These are phyloP conservation scores for Adrianichthys oophorus DNA, from an alignment of 2,797 vertebrate species.

Conservation along the genomic window DNA sequence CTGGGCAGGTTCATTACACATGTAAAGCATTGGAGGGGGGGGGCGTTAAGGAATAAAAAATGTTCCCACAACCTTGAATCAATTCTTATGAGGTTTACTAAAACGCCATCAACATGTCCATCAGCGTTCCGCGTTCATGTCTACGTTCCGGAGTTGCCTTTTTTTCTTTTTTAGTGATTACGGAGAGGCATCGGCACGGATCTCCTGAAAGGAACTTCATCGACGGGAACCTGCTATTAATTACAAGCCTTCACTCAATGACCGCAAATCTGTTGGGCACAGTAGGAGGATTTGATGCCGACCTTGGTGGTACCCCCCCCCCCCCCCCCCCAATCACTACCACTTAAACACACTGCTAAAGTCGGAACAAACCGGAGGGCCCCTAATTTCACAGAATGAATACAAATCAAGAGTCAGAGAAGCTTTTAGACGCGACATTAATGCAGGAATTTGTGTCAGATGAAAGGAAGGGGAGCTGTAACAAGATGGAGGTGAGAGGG, in stretches of 20 bases:
- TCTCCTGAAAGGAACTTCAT: conserved; percentile 68
- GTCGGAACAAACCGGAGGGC: conserved; percentile 48
- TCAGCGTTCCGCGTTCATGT: conserved; percentile 75
- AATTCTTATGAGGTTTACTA: conserved; percentile 70
- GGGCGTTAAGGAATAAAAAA: conserved; percentile 51
- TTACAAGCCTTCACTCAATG: conserved; percentile 69
- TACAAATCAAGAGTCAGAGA: conserved; percentile 50
- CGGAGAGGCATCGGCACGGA: conserved; percentile 47
- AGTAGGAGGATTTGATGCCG: conserved; percentile 53
- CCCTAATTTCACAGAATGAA: conserved; percentile 53
- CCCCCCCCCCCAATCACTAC: too few species aligned
- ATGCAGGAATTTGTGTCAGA: conserved; percentile 33
- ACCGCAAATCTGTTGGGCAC: conserved; percentile 37
- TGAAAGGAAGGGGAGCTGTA: conserved; percentile 2
- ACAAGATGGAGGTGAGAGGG: too few species aligned
- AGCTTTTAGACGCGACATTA: conserved; percentile 40
- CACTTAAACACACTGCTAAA: conserved; percentile 44
- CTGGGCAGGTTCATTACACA: conserved; percentile 73
- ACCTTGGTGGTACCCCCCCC: conserved; percentile 39
- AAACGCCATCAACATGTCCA: conserved; percentile 73
- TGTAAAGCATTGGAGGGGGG: conserved; percentile 54
- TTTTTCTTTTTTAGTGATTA: conserved; percentile 74
- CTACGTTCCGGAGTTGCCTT: conserved; percentile 41
- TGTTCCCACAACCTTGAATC: conserved; percentile 58
- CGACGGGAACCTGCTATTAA: conserved; percentile 72